Conservation (phyloP, 2,888 invertebrate species). For the Sminthurides aquaticus region DNA sequence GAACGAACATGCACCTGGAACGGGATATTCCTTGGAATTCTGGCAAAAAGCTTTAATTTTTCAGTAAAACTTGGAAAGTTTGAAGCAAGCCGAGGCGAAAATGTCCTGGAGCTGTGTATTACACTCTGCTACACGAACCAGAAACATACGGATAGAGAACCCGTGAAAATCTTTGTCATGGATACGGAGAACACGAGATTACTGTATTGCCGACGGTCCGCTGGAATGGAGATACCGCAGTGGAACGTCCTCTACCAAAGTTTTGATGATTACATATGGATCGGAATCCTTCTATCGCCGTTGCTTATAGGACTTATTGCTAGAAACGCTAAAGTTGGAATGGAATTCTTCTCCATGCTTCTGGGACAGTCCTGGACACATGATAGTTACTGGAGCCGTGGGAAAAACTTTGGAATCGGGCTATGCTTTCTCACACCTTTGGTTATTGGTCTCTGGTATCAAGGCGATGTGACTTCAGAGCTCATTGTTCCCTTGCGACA, state of each 20-base stretch:
- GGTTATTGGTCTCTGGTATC: constrained; percentile 9
- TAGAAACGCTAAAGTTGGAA: not conserved
- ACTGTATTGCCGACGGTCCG: not conserved
- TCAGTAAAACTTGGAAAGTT: not conserved
- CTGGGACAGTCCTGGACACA: not conserved
- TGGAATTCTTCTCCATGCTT: constrained; percentile 2
- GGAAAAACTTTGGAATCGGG: not conserved
- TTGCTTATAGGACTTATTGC: not conserved
- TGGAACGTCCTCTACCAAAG: constrained; percentile 7
- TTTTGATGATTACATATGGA: constrained; percentile 14
- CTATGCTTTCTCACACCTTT: not conserved
- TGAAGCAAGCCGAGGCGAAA: not conserved
- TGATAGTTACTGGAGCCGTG: not conserved
- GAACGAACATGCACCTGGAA: not conserved
- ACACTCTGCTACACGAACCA: constrained; percentile 8
- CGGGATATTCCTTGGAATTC: constrained; percentile 5
- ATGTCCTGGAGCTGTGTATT: constrained; percentile 7
- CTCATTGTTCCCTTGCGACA: constrained; percentile 8
- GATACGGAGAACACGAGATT: constrained; percentile 1
- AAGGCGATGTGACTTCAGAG: constrained; percentile 6
- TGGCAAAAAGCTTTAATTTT: not conserved
- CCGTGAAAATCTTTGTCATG: not conserved
- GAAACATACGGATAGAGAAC: not conserved
- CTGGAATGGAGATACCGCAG: not conserved
- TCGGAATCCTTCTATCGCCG: not conserved